Evolutionary conservation across 2,113 vertebrate species (phyloP).

Genomic region (Protobothrops mucrosquamatus): DNA sequence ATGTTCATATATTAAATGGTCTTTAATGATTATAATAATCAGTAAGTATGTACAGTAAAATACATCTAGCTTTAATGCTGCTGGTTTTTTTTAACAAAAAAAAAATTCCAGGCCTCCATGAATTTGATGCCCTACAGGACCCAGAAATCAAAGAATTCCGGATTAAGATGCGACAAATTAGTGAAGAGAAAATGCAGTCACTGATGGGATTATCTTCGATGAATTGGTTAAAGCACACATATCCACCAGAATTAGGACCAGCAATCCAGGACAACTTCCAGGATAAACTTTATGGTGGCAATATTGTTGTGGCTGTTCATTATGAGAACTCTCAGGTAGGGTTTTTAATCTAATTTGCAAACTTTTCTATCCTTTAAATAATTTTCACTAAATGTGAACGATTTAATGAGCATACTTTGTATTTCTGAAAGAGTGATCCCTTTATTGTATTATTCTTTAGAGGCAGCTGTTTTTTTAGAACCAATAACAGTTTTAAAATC

Average conservation of each 20-base stretch:
- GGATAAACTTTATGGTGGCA: slow-evolving; percentile 78
- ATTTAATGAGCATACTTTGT: neutral
- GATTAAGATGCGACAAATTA: slow-evolving; percentile 87
- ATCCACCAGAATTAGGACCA: slow-evolving; percentile 85
- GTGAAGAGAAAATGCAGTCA: slow-evolving; percentile 86
- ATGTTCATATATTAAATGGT: neutral
- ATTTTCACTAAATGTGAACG: neutral
- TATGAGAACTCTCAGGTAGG: slow-evolving; percentile 91
- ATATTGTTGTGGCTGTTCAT: slow-evolving; percentile 90
- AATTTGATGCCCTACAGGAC: slow-evolving; percentile 90
- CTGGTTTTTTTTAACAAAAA: slow-evolving; percentile 10
- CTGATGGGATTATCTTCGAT: slow-evolving; percentile 84
- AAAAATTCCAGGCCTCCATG: slow-evolving; percentile 85
- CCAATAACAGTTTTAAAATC: neutral
- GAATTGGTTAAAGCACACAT: slow-evolving; percentile 90
- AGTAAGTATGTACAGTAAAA: neutral
- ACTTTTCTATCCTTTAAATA: neutral
- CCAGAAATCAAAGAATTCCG: slow-evolving; percentile 97
- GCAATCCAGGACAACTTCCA: slow-evolving; percentile 73
- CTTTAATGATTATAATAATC: neutral
- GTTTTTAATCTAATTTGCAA: neutral
- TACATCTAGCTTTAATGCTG: neutral
- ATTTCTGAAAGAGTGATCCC: neutral
- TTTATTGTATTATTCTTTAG: neutral
- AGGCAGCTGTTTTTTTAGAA: neutral